Evolutionary conservation across 2,888 invertebrate genomes (phyloP).

Genomic region (Drosophila nr. perissopoda): DNA sequence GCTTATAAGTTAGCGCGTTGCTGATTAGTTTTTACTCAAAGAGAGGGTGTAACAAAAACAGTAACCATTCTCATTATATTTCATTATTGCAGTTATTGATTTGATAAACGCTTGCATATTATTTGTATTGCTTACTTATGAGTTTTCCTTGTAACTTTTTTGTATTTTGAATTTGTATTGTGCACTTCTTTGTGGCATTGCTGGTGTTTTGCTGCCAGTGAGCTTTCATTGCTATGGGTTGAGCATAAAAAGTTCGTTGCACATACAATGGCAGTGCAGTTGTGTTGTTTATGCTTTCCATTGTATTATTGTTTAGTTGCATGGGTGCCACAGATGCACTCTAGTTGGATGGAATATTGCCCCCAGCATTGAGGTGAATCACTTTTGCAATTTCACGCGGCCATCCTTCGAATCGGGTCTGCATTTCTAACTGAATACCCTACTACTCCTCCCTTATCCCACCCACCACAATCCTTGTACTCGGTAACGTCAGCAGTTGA

Average conservation of each 20-base stretch:
- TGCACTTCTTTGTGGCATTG: conserved; percentile 11
- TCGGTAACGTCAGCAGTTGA: conserved; percentile 59
- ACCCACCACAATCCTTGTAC: not conserved
- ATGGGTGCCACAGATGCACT: conserved; percentile 38
- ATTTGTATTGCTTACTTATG: not conserved
- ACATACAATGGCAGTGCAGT: conserved; percentile 5
- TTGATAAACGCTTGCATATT: not conserved
- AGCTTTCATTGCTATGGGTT: conserved; percentile 9
- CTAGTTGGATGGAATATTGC: conserved; percentile 34
- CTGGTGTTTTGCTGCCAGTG: conserved; percentile 6
- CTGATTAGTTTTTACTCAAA: not conserved
- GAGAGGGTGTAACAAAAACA: not conserved
- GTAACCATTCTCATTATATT: not conserved
- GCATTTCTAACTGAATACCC: conserved; percentile 10
- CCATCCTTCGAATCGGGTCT: conserved; percentile 39
- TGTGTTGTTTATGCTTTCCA: conserved; percentile 30
- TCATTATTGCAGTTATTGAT: not conserved
- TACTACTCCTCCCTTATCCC: not conserved
- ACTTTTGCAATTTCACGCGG: conserved; percentile 80
- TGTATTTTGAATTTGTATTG: not conserved
- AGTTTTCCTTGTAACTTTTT: not conserved
- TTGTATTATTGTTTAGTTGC: conserved; percentile 55
- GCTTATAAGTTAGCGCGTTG: not conserved
- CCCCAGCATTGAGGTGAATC: conserved; percentile 80
- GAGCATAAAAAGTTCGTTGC: conserved; percentile 13